phyloP scores from a whole-genome alignment of 2,113 vertebrate genomes.

The Chauna torquata region DNA sequence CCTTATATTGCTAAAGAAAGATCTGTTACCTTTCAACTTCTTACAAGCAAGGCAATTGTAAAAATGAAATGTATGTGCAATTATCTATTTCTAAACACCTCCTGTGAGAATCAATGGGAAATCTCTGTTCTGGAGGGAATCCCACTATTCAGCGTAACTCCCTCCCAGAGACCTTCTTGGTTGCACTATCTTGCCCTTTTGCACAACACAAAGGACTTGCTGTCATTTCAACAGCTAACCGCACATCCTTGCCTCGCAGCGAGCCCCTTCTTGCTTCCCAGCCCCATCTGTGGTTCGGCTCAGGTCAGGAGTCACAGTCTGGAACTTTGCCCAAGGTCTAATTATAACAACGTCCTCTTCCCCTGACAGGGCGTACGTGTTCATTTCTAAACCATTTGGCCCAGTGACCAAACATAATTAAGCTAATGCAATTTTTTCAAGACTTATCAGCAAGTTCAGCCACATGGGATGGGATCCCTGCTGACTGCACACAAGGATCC shows the following conservation, averaged over 20 bases:
- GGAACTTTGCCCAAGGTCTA: constrained; percentile 52
- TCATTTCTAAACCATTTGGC: constrained; percentile 58
- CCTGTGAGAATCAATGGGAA: constrained; percentile 11
- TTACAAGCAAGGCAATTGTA: not conserved
- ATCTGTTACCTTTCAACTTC: not conserved
- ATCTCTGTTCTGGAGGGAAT: constrained; percentile 3
- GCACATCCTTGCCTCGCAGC: not conserved
- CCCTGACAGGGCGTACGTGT: constrained; percentile 42
- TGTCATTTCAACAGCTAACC: not conserved
- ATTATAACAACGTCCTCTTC: constrained; percentile 57
- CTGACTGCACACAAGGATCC: not conserved
- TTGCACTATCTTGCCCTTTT: constrained; percentile 2
- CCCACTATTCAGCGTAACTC: not conserved
- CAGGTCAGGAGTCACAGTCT: constrained; percentile 42
- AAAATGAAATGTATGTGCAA: not conserved
- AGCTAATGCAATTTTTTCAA: constrained; percentile 46
- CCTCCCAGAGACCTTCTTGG: not conserved
- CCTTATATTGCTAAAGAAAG: not conserved
- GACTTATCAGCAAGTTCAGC: constrained; percentile 47
- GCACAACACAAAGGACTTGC: constrained; percentile 11
- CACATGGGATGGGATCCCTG: not conserved
- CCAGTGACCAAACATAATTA: constrained; percentile 58
- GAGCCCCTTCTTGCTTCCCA: not conserved
- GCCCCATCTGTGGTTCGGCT: not conserved
- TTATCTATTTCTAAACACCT: not conserved